phyloP scores from a whole-genome alignment of 2,888 invertebrate genomes.

The Entomobrya proxima region DNA sequence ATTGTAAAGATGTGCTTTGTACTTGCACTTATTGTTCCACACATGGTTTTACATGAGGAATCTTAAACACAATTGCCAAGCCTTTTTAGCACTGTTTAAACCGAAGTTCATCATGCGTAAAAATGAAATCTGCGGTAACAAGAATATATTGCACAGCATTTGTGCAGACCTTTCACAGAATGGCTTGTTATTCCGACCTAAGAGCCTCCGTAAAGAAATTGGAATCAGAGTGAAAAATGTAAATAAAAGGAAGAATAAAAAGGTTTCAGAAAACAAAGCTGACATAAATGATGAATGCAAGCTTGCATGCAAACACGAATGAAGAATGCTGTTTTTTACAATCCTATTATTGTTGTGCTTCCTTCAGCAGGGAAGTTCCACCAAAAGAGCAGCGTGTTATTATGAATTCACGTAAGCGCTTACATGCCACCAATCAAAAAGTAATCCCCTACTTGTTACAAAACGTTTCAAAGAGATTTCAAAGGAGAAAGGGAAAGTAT shows the following conservation, averaged over 20 bases:
- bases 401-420: background rate
- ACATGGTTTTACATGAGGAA: no score
- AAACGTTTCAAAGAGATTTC: background rate
- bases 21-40: no score
- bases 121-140: no score
- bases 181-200: no score
- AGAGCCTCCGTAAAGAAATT: no score
- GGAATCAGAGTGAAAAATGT: no score
- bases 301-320: background rate
- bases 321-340: background rate
- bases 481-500: slow-evolving; percentile 34
- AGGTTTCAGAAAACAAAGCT: background rate
- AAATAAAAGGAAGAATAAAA: background rate
- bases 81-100: no score
- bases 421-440: background rate
- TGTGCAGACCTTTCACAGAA: no score
- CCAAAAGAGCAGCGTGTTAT: background rate
- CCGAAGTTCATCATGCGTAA: no score
- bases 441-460: background rate
- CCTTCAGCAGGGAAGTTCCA: slow-evolving; percentile 7
- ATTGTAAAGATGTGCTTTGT: no score
- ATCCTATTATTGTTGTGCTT: background rate
- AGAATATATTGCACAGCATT: no score
- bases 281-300: slow-evolving; percentile 28
- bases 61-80: no score